phyloP scores from a whole-genome alignment of 2,888 invertebrate species.

The Meloe dianella region DNA sequence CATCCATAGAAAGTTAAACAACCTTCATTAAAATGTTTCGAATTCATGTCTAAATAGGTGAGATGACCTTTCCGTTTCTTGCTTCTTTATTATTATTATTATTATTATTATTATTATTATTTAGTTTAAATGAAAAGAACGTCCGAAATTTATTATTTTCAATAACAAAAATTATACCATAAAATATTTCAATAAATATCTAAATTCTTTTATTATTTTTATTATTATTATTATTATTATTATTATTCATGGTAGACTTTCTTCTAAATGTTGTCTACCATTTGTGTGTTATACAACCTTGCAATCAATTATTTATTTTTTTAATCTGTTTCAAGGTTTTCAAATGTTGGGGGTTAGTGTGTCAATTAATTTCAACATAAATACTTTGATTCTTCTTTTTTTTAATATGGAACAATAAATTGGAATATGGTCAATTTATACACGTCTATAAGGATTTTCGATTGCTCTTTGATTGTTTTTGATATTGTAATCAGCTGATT shows the following conservation, averaged over 20 bases:
- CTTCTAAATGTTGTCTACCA: background rate
- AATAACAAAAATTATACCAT: background rate
- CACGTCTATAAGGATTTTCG: no score
- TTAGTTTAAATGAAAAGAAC: no score
- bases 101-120: no score
- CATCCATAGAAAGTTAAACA: background rate
- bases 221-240: no score
- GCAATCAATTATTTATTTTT: constrained; percentile 24
- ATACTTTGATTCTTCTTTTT: constrained; percentile 8
- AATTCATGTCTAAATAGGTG: background rate
- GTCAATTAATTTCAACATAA: constrained; percentile 34
- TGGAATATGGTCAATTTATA: no score
- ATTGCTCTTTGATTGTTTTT: no score
- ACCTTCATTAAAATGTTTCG: background rate
- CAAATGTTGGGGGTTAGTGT: constrained; percentile 33
- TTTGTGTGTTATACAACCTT: constrained; percentile 12
- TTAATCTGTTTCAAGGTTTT: constrained; percentile 26
- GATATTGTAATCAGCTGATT: no score
- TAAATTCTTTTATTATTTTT: no score
- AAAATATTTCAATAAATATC: background rate
- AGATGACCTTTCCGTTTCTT: background rate
- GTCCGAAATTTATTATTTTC: background rate
- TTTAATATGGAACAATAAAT: background rate
- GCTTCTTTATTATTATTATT: no score
- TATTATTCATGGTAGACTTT: background rate